Conservation (phyloP, 2,113 vertebrate genomes). For the Esox niger region DNA sequence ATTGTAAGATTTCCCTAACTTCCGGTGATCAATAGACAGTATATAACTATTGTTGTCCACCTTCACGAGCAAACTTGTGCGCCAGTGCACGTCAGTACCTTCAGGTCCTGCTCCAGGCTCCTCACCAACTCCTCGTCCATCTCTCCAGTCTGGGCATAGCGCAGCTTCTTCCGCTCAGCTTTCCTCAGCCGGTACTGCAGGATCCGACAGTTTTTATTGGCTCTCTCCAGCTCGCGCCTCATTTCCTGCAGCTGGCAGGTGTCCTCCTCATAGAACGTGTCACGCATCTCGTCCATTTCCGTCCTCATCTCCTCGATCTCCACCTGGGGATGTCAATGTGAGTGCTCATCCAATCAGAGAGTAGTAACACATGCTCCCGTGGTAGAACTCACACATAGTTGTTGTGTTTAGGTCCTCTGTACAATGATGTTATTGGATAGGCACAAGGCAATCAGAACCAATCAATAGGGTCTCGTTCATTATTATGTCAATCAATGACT, state of each 20-base stretch:
- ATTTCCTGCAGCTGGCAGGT: conserved; percentile 97
- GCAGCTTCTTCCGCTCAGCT: conserved; percentile 90
- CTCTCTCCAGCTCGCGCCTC: conserved; percentile 93
- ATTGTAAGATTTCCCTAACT: too few relatives aligned
- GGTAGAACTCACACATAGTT: neutral
- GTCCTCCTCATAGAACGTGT: conserved; percentile 97
- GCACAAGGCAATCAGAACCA: neutral
- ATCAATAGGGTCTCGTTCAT: neutral
- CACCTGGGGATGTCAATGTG: conserved; percentile 64
- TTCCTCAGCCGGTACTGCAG: conserved; percentile 97
- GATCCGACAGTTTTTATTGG: conserved; percentile 98
- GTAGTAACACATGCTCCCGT: neutral
- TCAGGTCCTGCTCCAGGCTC: conserved; percentile 96
- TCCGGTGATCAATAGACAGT: too few relatives aligned
- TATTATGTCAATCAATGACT: neutral
- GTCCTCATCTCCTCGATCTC: conserved; percentile 96
- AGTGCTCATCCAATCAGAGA: conserved; percentile 24
- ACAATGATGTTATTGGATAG: conserved; percentile 9
- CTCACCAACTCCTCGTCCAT: conserved; percentile 91
- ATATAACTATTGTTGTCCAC: too few relatives aligned
- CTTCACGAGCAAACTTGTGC: neutral
- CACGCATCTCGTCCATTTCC: conserved; percentile 98
- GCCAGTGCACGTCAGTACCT: conserved; percentile 82
- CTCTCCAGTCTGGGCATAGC: conserved; percentile 88
- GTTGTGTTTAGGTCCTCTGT: neutral